These are phyloP conservation scores for Spinibarbus caldwelli DNA, from an alignment of 2,797 vertebrate species.

Conservation along the genomic window DNA sequence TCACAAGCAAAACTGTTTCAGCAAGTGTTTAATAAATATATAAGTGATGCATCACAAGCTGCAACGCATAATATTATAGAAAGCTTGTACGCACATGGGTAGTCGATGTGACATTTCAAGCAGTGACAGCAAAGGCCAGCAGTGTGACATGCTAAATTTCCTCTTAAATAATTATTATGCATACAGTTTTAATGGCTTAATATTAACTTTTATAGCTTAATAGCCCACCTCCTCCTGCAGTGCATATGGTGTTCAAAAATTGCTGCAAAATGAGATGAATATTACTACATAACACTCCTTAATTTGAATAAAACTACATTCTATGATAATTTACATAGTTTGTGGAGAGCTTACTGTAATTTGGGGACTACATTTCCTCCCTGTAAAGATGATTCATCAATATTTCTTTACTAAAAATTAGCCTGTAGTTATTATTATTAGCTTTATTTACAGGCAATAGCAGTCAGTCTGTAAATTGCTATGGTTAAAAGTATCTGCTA, in stretches of 20 bases:
- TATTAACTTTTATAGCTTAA: background rate
- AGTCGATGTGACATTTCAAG: background rate
- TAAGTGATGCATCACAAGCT: constrained; percentile 12
- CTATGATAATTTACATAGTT: background rate
- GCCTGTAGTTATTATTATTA: background rate
- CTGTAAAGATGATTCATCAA: background rate
- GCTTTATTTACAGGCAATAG: background rate
- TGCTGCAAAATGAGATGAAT: background rate
- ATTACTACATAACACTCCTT: background rate
- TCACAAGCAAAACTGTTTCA: constrained; percentile 45
- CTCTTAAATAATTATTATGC: background rate
- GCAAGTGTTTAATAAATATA: constrained; percentile 31
- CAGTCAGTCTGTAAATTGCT: background rate
- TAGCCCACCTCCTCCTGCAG: background rate
- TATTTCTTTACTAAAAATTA: background rate
- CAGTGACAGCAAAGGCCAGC: background rate
- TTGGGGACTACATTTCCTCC: background rate
- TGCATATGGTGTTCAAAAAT: background rate
- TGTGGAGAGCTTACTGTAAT: background rate
- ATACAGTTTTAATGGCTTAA: background rate
- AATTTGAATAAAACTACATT: background rate
- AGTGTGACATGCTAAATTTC: background rate
- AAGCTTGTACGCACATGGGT: background rate
- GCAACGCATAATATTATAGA: background rate
- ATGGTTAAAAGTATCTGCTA: background rate